Conservation (phyloP, 2,797 vertebrate genomes). For the Lepus townsendii region DNA sequence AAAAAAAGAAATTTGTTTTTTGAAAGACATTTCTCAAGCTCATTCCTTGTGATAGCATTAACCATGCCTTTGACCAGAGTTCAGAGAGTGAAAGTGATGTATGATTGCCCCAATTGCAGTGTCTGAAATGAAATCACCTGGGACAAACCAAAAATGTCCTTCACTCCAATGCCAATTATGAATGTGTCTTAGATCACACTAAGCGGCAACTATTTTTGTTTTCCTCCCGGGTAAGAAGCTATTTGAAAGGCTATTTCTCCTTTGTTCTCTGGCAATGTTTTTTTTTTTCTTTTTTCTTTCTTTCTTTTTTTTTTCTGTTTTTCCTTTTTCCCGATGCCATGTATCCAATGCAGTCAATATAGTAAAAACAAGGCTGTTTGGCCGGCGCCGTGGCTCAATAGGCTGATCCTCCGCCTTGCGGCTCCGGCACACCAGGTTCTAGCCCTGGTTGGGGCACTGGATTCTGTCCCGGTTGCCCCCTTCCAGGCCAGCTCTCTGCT, state of each 20-base stretch:
- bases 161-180: slow-evolving; percentile 76
- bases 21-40: not conserved
- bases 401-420: no score
- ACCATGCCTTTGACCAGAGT: slow-evolving; percentile 64
- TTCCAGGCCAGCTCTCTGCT: no score
- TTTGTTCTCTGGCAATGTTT: not conserved
- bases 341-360: not conserved
- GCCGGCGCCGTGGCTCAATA: no score
- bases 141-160: slow-evolving; percentile 35
- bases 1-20: slow-evolving; percentile 64
- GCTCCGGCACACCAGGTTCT: no score
- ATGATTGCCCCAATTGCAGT: slow-evolving; percentile 73
- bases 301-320: not conserved
- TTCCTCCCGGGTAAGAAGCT: not conserved
- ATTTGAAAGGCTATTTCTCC: not conserved
- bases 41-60: slow-evolving; percentile 67
- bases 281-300: not conserved
- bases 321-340: not conserved
- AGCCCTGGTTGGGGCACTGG: no score
- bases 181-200: not conserved
- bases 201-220: slow-evolving; percentile 1
- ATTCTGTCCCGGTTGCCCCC: no score
- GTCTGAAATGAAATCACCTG: slow-evolving; percentile 80
- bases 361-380: not conserved
- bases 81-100: slow-evolving; percentile 79